Evolutionary conservation across 2,797 vertebrate genomes (phyloP), one percentile per base, ranked within the genome.

Genomic region (Etheostoma perlongum): DNA sequence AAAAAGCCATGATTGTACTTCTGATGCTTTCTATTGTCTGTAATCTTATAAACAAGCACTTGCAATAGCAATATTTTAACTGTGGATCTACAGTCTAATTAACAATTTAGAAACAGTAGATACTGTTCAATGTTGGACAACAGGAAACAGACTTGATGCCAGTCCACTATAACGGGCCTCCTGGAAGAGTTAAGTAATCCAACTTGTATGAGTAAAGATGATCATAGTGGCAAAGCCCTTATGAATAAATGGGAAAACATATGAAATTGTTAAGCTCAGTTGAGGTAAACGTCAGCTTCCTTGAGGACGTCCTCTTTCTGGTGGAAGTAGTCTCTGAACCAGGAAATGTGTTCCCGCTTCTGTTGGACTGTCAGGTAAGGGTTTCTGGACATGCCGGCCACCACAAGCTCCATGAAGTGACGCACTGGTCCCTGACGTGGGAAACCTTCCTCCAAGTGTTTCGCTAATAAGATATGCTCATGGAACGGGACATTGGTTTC

Each of bases 371-470:
- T 97, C 69, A 98, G 88, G 63, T 96, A 94, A 0, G 96, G 96
- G 85, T 99, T 99, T 91, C 91, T 97, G 0, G 96, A 96, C 74
- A 99, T 95, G 66, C 98, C 98, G 3, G 93, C 94, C 64, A 97
- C 90, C 47, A 99, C 97, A 0, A 99, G 95, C 75, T 99, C 98
- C 96, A 99, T 99, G 90, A 99, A 99, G 90, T 98, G 97, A 44
- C 95, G 95, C 83, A 99, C 92, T 3, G 98, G 97, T 67, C 97
- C 98, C 79, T 96, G 93, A 44, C 88, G 93, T 51, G 98, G 96
- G 74, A 99, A 99, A 42, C 90, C 95, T 46, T 92, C 95, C 82
- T 95, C 89, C 3, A 99, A 85, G 85, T 99, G 93, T 79, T 95
- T 96, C 49, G 98, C 97, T 83, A 99, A 91, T 93, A 98, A 99